Percentiles rank a stretch among this genome's conserved stretches.
Conservation (phyloP, 2,113 vertebrate genomes). For the Fulica atra region DNA sequence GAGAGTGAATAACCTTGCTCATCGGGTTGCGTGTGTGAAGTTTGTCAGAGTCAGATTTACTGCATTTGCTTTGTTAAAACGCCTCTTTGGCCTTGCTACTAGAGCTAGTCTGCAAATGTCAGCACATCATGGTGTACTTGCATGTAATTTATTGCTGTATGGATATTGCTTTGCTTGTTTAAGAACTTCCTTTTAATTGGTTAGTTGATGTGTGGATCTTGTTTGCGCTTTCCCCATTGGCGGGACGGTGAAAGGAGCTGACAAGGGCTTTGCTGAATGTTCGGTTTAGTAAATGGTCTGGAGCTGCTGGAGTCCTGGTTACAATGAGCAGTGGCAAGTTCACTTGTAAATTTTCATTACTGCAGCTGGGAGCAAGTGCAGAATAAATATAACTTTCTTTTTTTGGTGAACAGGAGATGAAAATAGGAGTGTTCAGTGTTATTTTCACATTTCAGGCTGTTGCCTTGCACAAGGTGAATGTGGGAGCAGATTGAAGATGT, state of each 20-base stretch:
- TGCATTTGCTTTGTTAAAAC: not conserved
- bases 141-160: not conserved
- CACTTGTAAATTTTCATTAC: not conserved
- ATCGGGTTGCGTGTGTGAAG: rapidly evolving
- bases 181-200: not conserved
- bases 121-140: not conserved
- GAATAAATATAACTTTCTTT: not conserved
- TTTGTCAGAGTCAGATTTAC: not conserved
- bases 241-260: not conserved
- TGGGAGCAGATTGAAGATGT: not conserved
- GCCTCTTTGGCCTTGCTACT: not conserved
- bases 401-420: not conserved
- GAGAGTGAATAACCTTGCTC: not conserved
- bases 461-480: not conserved
- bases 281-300: not conserved
- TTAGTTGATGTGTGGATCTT: not conserved
- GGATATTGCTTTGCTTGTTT: not conserved
- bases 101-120: not conserved
- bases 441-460: not conserved
- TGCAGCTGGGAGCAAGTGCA: not conserved
- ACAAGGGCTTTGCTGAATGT: not conserved
- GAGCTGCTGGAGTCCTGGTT: not conserved
- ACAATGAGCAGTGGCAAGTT: not conserved
- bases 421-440: not conserved
- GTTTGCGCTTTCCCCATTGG: not conserved